phyloP scores from a whole-genome alignment of 2,797 vertebrate species.

The Enteromius thamalakanensis region DNA sequence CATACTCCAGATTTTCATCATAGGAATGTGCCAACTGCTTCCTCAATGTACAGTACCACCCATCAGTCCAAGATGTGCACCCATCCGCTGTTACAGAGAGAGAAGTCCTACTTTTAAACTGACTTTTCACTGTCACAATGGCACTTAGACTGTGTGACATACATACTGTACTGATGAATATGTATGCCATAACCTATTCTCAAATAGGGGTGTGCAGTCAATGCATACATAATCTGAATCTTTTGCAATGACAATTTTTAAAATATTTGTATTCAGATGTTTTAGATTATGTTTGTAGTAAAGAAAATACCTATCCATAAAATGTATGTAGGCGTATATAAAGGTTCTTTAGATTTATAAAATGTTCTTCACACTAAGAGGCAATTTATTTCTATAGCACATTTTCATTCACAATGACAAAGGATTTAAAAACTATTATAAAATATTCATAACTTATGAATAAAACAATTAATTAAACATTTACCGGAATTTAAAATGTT shows the following conservation, averaged over 20 bases:
- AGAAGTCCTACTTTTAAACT: conserved; percentile 17
- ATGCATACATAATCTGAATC: conserved; percentile 1
- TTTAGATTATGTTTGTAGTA: background rate
- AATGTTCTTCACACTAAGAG: no score
- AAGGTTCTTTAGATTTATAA: no score
- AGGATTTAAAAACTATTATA: background rate
- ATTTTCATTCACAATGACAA: background rate
- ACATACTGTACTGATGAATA: background rate
- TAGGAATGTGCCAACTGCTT: conserved; percentile 48
- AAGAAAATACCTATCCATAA: background rate
- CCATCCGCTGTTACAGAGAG: conserved; percentile 9
- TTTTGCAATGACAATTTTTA: background rate
- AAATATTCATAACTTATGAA: background rate
- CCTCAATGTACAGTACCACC: conserved; percentile 26
- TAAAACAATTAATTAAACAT: no score
- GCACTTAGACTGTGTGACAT: background rate
- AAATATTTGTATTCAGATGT: background rate
- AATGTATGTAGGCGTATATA: background rate
- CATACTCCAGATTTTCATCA: conserved; percentile 46
- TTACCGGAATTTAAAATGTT: no score
- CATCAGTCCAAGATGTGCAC: conserved; percentile 20
- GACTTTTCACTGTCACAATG: conserved; percentile 7
- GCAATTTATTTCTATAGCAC: no score
- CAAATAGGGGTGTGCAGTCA: background rate
- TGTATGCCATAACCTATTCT: background rate